A percentile compares a stretch with the other conserved stretches of the same genome.
phyloP scores from a whole-genome alignment of 2,113 vertebrate genomes.

The Zapus hudsonius region DNA sequence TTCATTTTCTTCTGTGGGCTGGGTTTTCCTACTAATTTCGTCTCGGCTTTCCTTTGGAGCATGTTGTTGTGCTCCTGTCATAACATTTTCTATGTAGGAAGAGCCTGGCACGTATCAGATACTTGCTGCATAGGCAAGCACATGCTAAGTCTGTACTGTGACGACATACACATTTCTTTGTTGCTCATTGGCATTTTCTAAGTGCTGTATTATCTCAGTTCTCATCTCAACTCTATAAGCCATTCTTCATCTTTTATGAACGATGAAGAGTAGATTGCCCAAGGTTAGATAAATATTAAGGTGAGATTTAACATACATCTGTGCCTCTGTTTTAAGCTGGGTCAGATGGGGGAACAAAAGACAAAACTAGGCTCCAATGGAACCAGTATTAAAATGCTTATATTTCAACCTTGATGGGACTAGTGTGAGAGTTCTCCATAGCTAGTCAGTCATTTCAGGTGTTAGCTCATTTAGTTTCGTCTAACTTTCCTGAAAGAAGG shows the following conservation, averaged over 20 bases:
- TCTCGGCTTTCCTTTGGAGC: background rate
- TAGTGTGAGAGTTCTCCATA: background rate
- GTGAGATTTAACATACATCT: background rate
- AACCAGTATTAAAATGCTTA: background rate
- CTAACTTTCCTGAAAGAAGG: background rate
- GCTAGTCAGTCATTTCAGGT: background rate
- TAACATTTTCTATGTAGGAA: background rate
- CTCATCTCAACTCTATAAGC: background rate
- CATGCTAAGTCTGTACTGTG: background rate
- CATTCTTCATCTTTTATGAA: conserved; percentile 34
- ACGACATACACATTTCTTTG: background rate
- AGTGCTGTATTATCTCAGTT: conserved; percentile 23
- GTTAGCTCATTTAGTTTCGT: background rate
- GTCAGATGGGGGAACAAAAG: background rate
- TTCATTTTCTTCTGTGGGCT: background rate
- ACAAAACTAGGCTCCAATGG: background rate
- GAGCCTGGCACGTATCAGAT: background rate
- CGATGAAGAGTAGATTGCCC: background rate
- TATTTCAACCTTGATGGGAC: background rate
- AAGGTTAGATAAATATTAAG: background rate
- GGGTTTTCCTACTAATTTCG: background rate
- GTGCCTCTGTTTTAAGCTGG: background rate
- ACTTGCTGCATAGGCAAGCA: background rate
- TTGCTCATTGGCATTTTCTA: background rate
- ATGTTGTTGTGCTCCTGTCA: background rate